Evolutionary conservation across 2,113 vertebrate species (phyloP), one percentile per base, ranked within the genome.

Genomic region (Coptodon rendalli): DNA sequence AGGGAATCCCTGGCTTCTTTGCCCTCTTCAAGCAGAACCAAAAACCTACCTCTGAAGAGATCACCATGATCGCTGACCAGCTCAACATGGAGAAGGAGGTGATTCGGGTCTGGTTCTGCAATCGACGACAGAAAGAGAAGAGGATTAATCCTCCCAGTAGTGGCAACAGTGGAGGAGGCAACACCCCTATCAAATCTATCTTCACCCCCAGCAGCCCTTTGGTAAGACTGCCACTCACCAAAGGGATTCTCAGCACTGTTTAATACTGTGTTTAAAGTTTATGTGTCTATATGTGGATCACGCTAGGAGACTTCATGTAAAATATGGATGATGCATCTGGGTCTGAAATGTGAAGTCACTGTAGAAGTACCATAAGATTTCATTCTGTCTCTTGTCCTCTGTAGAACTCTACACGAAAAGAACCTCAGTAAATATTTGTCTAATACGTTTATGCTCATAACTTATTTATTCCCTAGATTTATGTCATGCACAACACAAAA

Each of bases 1-100:
- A 94, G 92, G 95, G 95, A 87, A 89, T 94, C 87, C 86, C 87
- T 93, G 95, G 91, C 91, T 88, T 89, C 81, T 96, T 96, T 96
- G 93, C 89, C 94, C 94, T 94, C 94, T 97, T 97, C 87, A 95
- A 97, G 97, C 95, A 99, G 98, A 99, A 99, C 97, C 99, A 99
- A 98, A 99, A 99, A 98, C 99, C 99, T 99, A 99, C 98, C 98
- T 99, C 99, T 97, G 99, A 99, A 95, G 99, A 99, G 97, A 99
- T 99, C 97, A 97, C 98, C 95, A 98, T 99, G 97, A 99, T 99
- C 92, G 98, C 99, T 90, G 99, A 99, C 96, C 98, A 99, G 97
- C 98, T 99, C 94, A 99, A 98, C 95, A 99, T 99, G 99, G 99
- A 99, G 95, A 99, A 99, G 95, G 99, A 99, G 97, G 99, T 99